These are phyloP conservation scores for Megaceryle maxima DNA, from an alignment of 2,113 vertebrate genomes.

Conservation along the genomic window DNA sequence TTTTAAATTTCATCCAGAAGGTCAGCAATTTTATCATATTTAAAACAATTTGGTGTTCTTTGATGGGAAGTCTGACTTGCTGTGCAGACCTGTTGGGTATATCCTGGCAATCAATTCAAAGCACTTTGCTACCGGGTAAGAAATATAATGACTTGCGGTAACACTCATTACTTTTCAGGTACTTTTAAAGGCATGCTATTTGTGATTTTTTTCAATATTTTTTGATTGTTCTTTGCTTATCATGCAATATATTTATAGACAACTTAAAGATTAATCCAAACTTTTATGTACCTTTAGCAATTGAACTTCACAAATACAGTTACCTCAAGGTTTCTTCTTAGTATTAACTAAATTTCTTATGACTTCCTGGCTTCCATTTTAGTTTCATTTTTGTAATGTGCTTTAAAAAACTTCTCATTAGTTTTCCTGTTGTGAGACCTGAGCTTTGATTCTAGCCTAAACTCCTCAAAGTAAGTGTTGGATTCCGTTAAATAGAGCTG, in stretches of 20 bases:
- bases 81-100: neutral
- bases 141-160: neutral
- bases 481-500: neutral
- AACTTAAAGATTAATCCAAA: neutral
- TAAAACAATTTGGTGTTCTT: neutral
- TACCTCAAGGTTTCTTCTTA: neutral
- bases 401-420: neutral
- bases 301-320: neutral
- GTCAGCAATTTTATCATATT: neutral
- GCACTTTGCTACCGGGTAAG: neutral
- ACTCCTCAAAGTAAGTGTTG: neutral
- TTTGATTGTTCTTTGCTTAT: neutral
- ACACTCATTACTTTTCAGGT: neutral
- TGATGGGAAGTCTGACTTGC: neutral
- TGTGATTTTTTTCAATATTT: neutral
- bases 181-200: neutral
- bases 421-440: neutral
- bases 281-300: neutral
- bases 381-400: neutral
- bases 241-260: neutral
- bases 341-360: neutral
- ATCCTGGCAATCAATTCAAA: neutral
- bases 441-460: neutral
- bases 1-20: slow-evolving; percentile 1
- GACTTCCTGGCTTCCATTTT: neutral